Conservation (phyloP, 2,888 invertebrate genomes). For the Rhynchonema sp. region DNA sequence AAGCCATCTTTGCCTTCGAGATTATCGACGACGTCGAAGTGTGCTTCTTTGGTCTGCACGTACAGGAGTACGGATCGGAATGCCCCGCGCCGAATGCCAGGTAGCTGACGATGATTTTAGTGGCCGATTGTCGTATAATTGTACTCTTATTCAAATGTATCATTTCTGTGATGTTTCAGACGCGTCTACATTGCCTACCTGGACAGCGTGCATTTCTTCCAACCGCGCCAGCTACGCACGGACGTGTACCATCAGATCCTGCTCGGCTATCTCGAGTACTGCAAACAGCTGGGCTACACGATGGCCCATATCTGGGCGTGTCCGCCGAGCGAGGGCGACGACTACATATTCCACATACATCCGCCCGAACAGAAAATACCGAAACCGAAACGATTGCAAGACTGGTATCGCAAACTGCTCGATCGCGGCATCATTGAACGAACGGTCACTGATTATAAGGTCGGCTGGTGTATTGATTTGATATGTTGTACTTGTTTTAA, state of each 20-base stretch:
- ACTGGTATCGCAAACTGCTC: constrained; percentile 99
- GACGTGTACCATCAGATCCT: constrained; percentile 98
- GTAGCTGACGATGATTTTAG: constrained; percentile 14
- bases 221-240: constrained; percentile 83
- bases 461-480: too few relatives aligned
- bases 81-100: constrained; percentile 76
- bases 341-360: constrained; percentile 99
- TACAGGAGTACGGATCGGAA: constrained; percentile 97
- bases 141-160: not conserved
- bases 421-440: constrained; percentile 96
- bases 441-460: constrained; percentile 93
- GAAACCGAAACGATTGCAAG: constrained; percentile 93
- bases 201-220: constrained; percentile 98
- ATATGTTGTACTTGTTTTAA: too few relatives aligned
- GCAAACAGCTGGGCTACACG: constrained; percentile 82
- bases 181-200: constrained; percentile 97
- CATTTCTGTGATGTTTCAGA: constrained; percentile 31
- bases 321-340: constrained; percentile 97
- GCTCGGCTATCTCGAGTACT: constrained; percentile 93
- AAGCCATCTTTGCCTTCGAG: constrained; percentile 97
- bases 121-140: not conserved
- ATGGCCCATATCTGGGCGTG: constrained; percentile 99
- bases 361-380: constrained; percentile 98
- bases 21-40: constrained; percentile 95
- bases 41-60: constrained; percentile 99